Conservation (phyloP, 1,140 invertebrate species). For the Atta colombica region DNA sequence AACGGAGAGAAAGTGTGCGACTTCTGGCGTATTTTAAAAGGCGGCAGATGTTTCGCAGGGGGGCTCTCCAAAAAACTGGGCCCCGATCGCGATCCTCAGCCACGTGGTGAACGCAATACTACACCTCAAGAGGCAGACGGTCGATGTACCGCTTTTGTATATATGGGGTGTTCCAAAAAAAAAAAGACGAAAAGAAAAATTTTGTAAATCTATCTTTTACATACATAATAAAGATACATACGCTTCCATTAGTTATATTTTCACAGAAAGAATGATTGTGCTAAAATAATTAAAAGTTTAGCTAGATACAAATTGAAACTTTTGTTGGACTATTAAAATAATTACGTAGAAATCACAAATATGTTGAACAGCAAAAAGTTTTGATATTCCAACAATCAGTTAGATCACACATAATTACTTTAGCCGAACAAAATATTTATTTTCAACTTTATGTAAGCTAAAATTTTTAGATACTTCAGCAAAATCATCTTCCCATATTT, state of each 20-base stretch:
- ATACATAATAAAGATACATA: not conserved
- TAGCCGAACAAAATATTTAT: no score
- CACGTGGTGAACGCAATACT: constrained; percentile 25
- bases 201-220: not conserved
- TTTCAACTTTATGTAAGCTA: no score
- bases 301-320: no score
- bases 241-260: not conserved
- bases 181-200: not conserved
- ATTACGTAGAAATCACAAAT: no score
- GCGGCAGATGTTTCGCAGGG: constrained; percentile 45
- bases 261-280: no score
- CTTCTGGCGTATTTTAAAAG: constrained; percentile 42
- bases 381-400: no score
- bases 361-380: no score
- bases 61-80: constrained; percentile 21
- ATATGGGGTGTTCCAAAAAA: not conserved
- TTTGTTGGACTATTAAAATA: no score
- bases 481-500: not conserved
- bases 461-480: no score
- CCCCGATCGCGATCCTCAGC: constrained; percentile 17
- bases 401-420: no score
- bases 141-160: constrained; percentile 12
- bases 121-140: constrained; percentile 18
- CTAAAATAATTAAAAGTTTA: no score
- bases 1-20: constrained; percentile 36